Base-by-base conservation (phyloP, 2,797 vertebrate species). In the Darevskia mixta region DNA sequence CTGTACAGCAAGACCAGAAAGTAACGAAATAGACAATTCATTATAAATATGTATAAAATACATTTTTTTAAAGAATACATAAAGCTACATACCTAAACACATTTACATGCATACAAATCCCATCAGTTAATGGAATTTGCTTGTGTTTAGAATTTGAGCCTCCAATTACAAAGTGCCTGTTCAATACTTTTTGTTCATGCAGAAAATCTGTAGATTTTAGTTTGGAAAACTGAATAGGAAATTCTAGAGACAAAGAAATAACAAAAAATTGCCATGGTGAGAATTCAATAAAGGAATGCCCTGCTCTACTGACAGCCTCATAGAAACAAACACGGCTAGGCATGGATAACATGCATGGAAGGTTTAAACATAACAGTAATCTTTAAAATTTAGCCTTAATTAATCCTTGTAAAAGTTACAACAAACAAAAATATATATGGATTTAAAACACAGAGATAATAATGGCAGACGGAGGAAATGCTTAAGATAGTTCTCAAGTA, bases 101-200 rank as follows among this genome's bases (percentile, higher is more conserved):
- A 69, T 87, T 55, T 76, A 69, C 73, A 83, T 82, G 80, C 81
- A 87, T 82, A 49, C 72, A 83, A 67, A 82, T 87, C 61, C 86
- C 80, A 87, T 87, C 72, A 87, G 41, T 78, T 82, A 83, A 87
- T 69, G 73, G 64, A 88, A 83, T 88, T 58, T 83, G 85, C 76
- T 71, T 86, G 61, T 87, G 81, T 87, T 87, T 87, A 83, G 61
- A 82, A 87, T 83, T 77, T 83, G 80, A 35, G 61, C 20, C 76
- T 86, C 76, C 85, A 79, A 45, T n/a, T 87, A 83, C 43, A 87
- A 82, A 77, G 5, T 82, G 79, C 13, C 61, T 81, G 29, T 76
- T 89, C 73, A 78, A 32, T 78, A 75, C n/a, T 55, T 66, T 84
- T 82, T 89, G 45, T 43, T 86, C 45, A 89, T 86, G 72, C 72